phyloP scores from a whole-genome alignment of 2,797 vertebrate genomes.

The Mus caroli region DNA sequence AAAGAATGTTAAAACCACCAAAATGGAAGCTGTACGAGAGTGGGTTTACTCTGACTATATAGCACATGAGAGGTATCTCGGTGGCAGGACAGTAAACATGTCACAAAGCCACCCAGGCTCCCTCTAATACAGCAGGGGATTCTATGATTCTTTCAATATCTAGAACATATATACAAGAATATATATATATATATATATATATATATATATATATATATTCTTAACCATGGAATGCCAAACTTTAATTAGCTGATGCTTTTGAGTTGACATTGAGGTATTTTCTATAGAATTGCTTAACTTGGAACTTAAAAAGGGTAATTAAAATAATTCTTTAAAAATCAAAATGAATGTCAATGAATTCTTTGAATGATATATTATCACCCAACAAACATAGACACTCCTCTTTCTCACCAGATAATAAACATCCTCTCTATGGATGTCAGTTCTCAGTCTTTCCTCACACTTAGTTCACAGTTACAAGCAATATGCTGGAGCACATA shows the following conservation, averaged over 20 bases:
- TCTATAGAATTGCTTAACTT: slow-evolving; percentile 15
- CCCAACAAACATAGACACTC: neutral
- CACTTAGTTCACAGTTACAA: neutral
- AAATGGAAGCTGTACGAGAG: slow-evolving; percentile 8
- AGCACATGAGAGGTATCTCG: neutral
- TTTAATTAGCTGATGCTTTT: neutral
- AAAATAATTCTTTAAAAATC: slow-evolving; percentile 36
- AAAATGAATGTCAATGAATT: neutral
- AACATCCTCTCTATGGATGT: neutral
- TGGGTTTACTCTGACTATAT: neutral
- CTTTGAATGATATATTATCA: neutral
- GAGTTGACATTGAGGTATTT: neutral
- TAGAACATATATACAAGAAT: neutral
- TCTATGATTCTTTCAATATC: neutral
- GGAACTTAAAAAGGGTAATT: neutral
- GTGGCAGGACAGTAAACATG: neutral
- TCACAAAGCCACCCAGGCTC: neutral
- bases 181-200: too few species aligned
- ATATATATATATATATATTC: too few species aligned
- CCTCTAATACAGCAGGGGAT: neutral
- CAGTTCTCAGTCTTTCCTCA: neutral
- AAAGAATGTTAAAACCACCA: neutral
- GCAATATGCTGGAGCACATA: neutral
- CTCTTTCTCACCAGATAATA: neutral
- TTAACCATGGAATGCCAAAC: neutral